Percentiles rank a stretch among this genome's conserved stretches.
phyloP scores from a whole-genome alignment of 2,888 invertebrate genomes.

The Ennomos quercinarius region DNA sequence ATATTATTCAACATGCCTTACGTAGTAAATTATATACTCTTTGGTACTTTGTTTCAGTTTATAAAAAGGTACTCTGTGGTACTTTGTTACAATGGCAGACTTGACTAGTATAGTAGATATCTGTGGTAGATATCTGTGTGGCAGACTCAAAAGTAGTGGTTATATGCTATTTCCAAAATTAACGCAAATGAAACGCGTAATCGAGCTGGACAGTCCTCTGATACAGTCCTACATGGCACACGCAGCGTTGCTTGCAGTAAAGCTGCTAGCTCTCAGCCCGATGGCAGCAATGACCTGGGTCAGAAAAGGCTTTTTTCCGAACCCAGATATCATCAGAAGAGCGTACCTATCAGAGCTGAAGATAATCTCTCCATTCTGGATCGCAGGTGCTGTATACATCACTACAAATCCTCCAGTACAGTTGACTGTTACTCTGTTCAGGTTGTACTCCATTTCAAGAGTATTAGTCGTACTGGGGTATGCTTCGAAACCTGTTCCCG shows the following conservation, averaged over 20 bases:
- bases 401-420: conserved; percentile 49
- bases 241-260: conserved; percentile 59
- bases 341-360: conserved; percentile 66
- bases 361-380: conserved; percentile 65
- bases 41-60: too few species aligned
- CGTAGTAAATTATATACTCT: too few species aligned
- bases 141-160: too few species aligned
- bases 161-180: background rate
- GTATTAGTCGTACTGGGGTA: conserved; percentile 56
- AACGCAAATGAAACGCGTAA: conserved; percentile 45
- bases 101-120: too few species aligned
- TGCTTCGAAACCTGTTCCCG: conserved; percentile 49
- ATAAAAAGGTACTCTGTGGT: too few species aligned
- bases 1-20: too few species aligned
- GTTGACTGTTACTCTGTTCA: conserved; percentile 52
- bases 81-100: too few species aligned
- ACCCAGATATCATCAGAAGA: conserved; percentile 53
- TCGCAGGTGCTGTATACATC: conserved; percentile 59
- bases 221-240: conserved; percentile 62
- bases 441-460: conserved; percentile 52
- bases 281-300: conserved; percentile 63
- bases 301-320: conserved; percentile 53
- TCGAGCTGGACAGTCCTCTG: conserved; percentile 54
- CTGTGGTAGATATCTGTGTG: too few species aligned
- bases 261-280: conserved; percentile 58